Base-by-base conservation (phyloP, 2,797 vertebrate genomes). In the Tenualosa ilisha region DNA sequence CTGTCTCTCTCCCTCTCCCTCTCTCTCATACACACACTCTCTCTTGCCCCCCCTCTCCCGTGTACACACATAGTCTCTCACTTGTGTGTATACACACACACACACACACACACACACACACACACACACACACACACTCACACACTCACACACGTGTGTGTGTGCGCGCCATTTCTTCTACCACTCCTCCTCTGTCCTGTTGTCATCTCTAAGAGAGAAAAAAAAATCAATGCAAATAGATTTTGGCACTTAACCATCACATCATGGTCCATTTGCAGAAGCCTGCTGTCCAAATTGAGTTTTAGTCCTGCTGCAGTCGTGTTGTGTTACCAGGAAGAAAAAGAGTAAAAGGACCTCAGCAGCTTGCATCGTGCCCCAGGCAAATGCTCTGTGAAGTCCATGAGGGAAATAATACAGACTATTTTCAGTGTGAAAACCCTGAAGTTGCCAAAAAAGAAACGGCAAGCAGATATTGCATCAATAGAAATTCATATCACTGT, bases 151-250 rank as follows among this genome's bases (percentile, higher is more conserved):
- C 68, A 43, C 37, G 13, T 20, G 50, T 12, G 15, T 11, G 26
- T n/a, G n/a, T 7, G 20, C n/a, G 22, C n/a, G 22, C 37, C 8
- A 72, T 40, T 51, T 5, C 54, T 81, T n/a, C 31, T 43, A 17
- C 79, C 40, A 26, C 51, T 22, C 79, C 9, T 63, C 50, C 50
- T 11, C 51, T 40, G 22, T 82, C 72, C 31, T 56, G 84, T 50
- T 65, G 79, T 85, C 85, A 84, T 81, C 83, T 83, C 37, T 68
- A 43, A 65, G 65, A 40, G 26, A 1, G 26, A 82, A 43, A 81
- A 61, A 82, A 85, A 86, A 84, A 91, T 91, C 91, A 88, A 91
- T 91, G 81, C 83, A 86, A 87, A 90, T 88, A 63, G 63, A 79
- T 87, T 90, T 87, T 65, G 83, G 86, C 86, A 85, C 84, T 83